Conservation (phyloP, 2,888 invertebrate genomes). For the Melinaea menophilus region DNA sequence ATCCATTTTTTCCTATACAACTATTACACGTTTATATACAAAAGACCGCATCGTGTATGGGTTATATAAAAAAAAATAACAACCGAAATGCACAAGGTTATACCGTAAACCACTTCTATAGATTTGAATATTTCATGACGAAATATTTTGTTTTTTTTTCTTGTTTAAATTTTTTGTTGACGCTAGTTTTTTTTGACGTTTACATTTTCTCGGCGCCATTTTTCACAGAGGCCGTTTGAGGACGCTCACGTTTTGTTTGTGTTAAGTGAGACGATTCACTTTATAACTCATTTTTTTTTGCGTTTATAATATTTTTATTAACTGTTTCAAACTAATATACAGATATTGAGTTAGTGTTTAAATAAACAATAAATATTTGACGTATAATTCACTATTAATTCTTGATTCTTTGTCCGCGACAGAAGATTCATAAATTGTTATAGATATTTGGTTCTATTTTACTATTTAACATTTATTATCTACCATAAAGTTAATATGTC, state of each 20-base stretch:
- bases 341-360: no score
- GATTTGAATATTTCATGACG: slow-evolving; percentile 59
- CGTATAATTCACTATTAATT: no score
- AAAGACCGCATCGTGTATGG: slow-evolving; percentile 38
- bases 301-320: slow-evolving; percentile 7
- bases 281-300: slow-evolving; percentile 14
- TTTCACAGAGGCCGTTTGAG: slow-evolving; percentile 48
- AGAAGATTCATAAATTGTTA: slow-evolving; percentile 13
- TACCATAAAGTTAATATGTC: no score
- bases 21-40: slow-evolving; percentile 52
- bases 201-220: slow-evolving; percentile 60
- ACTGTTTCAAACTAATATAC: not conserved
- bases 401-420: slow-evolving; percentile 15
- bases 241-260: slow-evolving; percentile 28
- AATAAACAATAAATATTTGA: no score
- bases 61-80: slow-evolving; percentile 34
- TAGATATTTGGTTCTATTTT: no score
- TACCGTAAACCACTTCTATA: slow-evolving; percentile 45
- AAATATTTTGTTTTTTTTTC: slow-evolving; percentile 49
- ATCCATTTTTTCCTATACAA: slow-evolving; percentile 61
- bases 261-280: slow-evolving; percentile 13
- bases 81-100: slow-evolving; percentile 37
- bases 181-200: slow-evolving; percentile 51
- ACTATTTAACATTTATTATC: no score
- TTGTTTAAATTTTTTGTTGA: slow-evolving; percentile 35